phyloP scores from a whole-genome alignment of 1,140 invertebrate species.

The Drosophila carrolli region DNA sequence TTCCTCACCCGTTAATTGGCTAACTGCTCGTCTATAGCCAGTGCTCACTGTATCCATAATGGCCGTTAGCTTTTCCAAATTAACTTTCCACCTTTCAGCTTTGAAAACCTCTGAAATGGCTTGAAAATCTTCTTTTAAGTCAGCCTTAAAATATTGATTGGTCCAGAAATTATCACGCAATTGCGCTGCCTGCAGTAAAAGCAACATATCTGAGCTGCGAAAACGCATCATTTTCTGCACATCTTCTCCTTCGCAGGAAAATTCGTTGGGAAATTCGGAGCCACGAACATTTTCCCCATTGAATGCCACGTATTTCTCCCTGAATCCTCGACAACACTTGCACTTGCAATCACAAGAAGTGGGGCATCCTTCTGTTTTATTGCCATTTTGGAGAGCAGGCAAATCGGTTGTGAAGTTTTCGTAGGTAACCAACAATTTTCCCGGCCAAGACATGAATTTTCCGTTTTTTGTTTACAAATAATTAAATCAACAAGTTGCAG shows the following conservation, averaged over 20 bases:
- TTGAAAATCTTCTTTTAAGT: constrained; percentile 26
- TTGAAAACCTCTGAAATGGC: constrained; percentile 2
- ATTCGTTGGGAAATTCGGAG: neutral
- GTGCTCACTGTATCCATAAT: constrained; percentile 48
- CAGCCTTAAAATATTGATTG: constrained; percentile 34
- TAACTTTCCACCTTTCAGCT: accelerated
- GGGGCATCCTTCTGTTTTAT: constrained; percentile 3
- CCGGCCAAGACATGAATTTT: constrained; percentile 40
- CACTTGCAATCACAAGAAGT: constrained; percentile 30
- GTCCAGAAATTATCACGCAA: constrained; percentile 43
- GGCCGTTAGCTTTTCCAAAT: constrained; percentile 1
- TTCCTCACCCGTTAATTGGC: neutral
- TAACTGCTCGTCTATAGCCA: constrained; percentile 36
- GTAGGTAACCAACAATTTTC: constrained; percentile 26
- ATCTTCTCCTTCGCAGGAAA: neutral
- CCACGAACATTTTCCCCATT: constrained; percentile 4
- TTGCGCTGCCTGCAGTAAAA: constrained; percentile 27
- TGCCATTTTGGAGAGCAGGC: neutral
- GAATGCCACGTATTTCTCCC: constrained; percentile 49
- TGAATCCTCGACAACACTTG: constrained; percentile 38
- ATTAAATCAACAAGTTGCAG: constrained; percentile 16
- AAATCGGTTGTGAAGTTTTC: constrained; percentile 37
- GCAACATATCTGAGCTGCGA: constrained; percentile 38
- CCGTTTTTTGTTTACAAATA: constrained; percentile 27
- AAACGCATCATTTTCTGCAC: constrained; percentile 53